Conservation (phyloP, 2,888 invertebrate genomes). For the Netelia fuscicornis region DNA sequence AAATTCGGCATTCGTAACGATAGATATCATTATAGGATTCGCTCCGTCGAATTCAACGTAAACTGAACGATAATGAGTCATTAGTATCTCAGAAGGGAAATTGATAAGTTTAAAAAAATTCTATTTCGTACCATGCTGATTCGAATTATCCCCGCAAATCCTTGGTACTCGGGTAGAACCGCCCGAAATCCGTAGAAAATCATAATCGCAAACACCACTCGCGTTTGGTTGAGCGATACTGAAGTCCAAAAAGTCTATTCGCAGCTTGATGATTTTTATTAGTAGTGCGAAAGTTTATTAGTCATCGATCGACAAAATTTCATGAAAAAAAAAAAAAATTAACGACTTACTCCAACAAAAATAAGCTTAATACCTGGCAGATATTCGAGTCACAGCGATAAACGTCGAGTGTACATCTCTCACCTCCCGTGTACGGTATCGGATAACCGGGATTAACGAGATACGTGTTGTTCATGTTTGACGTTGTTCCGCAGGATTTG, state of each 20-base stretch:
- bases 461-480: slow-evolving; percentile 93
- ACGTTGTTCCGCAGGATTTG: slow-evolving; percentile 89
- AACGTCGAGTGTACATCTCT: slow-evolving; percentile 90
- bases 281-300: not conserved
- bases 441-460: slow-evolving; percentile 93
- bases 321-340: not conserved
- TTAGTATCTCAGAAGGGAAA: not conserved
- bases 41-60: slow-evolving; percentile 91
- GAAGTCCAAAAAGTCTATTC: slow-evolving; percentile 92
- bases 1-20: slow-evolving; percentile 88
- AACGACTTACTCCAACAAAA: not conserved
- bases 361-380: slow-evolving; percentile 87
- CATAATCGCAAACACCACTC: slow-evolving; percentile 90
- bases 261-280: slow-evolving; percentile 86
- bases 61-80: slow-evolving; percentile 81
- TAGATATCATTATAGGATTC: slow-evolving; percentile 88
- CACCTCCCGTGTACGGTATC: slow-evolving; percentile 89
- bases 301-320: slow-evolving; percentile 4
- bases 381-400: slow-evolving; percentile 89
- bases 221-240: slow-evolving; percentile 90
- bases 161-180: slow-evolving; percentile 89
- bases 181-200: slow-evolving; percentile 90
- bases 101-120: slow-evolving; percentile 4
- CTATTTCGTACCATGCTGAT: slow-evolving; percentile 87
- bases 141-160: slow-evolving; percentile 93